phyloP scores from a whole-genome alignment of 2,888 invertebrate species.

The Drosophila vallismaia region DNA sequence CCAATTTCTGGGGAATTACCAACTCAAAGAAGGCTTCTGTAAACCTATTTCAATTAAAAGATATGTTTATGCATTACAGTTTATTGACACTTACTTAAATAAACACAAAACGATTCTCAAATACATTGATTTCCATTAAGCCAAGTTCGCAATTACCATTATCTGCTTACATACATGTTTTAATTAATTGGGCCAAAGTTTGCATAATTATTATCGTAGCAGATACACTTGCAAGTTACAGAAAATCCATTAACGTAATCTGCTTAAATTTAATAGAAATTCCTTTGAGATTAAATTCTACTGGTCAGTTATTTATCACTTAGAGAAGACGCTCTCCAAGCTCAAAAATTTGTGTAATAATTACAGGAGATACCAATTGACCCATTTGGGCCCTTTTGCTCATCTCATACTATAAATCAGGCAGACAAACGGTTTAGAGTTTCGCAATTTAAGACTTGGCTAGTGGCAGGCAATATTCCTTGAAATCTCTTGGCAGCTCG shows the following conservation, averaged over 20 bases:
- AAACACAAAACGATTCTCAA: neutral
- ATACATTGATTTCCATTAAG: neutral
- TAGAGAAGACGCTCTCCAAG: neutral
- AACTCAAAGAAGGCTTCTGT: too few relatives aligned
- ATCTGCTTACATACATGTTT: neutral
- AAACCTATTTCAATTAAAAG: neutral
- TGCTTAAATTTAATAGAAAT: neutral
- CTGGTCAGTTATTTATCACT: neutral
- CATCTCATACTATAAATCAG: conserved; percentile 25
- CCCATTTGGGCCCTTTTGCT: conserved; percentile 25
- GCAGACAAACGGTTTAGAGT: conserved; percentile 36
- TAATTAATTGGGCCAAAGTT: neutral
- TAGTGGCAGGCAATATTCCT: neutral
- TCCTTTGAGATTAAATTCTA: neutral
- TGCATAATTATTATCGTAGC: neutral
- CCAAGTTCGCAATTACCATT: neutral
- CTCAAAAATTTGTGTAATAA: conserved; percentile 25
- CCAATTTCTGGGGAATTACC: neutral
- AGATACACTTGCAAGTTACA: neutral
- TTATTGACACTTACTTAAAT: neutral
- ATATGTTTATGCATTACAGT: neutral
- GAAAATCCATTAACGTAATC: neutral
- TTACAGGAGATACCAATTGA: conserved; percentile 34
- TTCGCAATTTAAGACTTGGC: conserved; percentile 34
- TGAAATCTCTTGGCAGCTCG: neutral